Conservation (phyloP, 2,113 vertebrate genomes). For the Nesoenas mayeri region DNA sequence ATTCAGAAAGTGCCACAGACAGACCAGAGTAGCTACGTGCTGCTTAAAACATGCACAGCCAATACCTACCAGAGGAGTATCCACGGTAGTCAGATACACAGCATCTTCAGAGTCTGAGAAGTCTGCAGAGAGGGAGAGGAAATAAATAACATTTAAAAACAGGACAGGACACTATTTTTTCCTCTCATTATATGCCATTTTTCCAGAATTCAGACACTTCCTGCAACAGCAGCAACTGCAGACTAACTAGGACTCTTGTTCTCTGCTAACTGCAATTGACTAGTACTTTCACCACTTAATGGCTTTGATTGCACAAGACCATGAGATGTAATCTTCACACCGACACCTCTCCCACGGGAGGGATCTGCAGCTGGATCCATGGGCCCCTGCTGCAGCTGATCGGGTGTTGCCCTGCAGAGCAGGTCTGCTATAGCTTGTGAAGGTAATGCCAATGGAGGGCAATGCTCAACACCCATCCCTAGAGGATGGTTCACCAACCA, state of each 20-base stretch:
- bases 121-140: not conserved
- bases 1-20: not conserved
- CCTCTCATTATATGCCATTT: not conserved
- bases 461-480: slow-evolving; percentile 16
- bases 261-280: not conserved
- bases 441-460: not conserved
- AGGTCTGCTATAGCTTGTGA: not conserved
- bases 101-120: slow-evolving; percentile 35
- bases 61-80: slow-evolving; percentile 57
- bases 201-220: not conserved
- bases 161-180: not conserved
- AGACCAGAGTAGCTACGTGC: not conserved
- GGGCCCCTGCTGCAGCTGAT: not conserved
- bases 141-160: not conserved
- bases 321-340: not conserved
- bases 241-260: not conserved
- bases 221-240: not conserved
- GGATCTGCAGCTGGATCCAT: not conserved
- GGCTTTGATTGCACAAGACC: not conserved
- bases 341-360: not conserved
- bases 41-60: not conserved
- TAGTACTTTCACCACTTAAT: not conserved
- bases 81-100: not conserved
- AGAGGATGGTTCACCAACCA: not conserved
- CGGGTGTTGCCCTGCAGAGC: not conserved